A percentile compares a stretch with the other conserved stretches of the same genome.
Evolutionary conservation across 1,140 invertebrate genomes (phyloP).

Genomic region (Ruditapes philippinarum): DNA sequence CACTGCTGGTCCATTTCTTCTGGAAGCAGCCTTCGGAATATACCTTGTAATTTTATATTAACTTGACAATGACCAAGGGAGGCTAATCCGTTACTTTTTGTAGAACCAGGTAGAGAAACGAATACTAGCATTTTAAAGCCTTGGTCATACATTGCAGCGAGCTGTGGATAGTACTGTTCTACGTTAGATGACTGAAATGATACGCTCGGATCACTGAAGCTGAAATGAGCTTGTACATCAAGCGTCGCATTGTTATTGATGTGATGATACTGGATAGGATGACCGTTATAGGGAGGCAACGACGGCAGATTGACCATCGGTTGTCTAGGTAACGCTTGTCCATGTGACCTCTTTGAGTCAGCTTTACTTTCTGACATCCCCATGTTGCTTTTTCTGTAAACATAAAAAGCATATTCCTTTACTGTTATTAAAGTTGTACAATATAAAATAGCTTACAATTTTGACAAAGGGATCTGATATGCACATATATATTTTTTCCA

Average conservation of each 20-base stretch:
- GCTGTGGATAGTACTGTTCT: conserved; percentile 51
- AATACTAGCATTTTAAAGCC: conserved; percentile 52
- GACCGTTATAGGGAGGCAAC: conserved; percentile 26
- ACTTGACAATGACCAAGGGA: neutral
- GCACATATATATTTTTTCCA: no score
- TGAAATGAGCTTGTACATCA: conserved; percentile 17
- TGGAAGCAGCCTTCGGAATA: conserved; percentile 34
- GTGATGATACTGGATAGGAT: conserved; percentile 39
- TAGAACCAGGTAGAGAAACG: conserved; percentile 37
- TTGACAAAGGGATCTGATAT: no score
- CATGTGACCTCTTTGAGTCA: neutral
- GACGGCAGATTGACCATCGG: neutral
- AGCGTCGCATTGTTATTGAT: conserved; percentile 29
- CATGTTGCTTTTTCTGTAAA: no score
- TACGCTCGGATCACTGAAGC: conserved; percentile 13
- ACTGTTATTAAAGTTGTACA: no score
- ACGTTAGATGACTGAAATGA: neutral
- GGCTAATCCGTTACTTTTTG: neutral
- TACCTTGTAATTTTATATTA: conserved; percentile 36
- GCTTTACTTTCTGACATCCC: neutral
- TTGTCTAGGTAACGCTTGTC: neutral
- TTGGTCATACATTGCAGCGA: conserved; percentile 40
- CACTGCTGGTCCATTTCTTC: conserved; percentile 41
- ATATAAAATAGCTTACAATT: no score
- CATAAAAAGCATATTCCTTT: no score